Percentiles rank a stretch among this genome's conserved stretches.
These are phyloP conservation scores for Megalops cyprinoides DNA, from an alignment of 2,797 vertebrate species.

Conservation along the genomic window DNA sequence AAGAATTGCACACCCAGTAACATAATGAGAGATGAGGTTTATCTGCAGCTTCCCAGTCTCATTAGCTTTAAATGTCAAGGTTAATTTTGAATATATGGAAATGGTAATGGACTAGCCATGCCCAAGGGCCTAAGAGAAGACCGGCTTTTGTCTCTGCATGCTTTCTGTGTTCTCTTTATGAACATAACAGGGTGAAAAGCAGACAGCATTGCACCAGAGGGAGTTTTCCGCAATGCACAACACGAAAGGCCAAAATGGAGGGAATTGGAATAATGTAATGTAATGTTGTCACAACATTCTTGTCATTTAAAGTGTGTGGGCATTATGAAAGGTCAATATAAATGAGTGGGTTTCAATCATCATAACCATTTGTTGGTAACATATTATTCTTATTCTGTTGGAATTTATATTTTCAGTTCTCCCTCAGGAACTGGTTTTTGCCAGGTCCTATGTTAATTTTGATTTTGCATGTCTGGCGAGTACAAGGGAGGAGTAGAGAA, in stretches of 20 bases:
- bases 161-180: constrained; percentile 35
- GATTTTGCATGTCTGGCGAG: no score
- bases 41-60: constrained; percentile 47
- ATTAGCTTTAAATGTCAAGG: constrained; percentile 66
- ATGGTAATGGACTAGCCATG: constrained; percentile 33
- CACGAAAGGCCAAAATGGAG: not conserved
- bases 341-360: not conserved
- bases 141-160: constrained; percentile 28
- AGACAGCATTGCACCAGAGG: not conserved
- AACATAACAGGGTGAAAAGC: constrained; percentile 32
- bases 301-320: not conserved
- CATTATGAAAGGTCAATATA: constrained; percentile 2
- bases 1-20: constrained; percentile 33
- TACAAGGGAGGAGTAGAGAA: no score
- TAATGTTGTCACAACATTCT: not conserved
- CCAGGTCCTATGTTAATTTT: not conserved
- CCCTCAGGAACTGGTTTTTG: not conserved
- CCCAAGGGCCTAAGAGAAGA: constrained; percentile 47
- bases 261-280: not conserved
- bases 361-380: not conserved
- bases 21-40: constrained; percentile 28
- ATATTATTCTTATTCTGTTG: not conserved
- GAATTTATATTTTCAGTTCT: not conserved
- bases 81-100: constrained; percentile 48
- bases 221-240: not conserved